Conservation (phyloP, 2,113 vertebrate species). For the Campylorhamphus procurvoides region DNA sequence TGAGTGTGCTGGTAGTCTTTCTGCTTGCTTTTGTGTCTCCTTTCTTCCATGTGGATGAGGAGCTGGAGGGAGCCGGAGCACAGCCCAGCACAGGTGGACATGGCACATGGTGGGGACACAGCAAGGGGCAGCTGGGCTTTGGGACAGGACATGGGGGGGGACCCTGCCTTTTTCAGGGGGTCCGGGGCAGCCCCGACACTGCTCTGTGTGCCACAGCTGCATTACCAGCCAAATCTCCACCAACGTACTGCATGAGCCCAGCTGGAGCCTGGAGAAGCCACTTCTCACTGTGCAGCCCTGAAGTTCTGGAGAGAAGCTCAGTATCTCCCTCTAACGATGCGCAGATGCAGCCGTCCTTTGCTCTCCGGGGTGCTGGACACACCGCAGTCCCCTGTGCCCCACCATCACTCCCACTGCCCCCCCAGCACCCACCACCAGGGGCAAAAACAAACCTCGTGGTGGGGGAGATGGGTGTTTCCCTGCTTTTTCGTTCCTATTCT, state of each 20-base stretch:
- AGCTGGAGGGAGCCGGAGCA: not conserved
- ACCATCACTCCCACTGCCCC: accelerated
- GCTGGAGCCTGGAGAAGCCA: not conserved
- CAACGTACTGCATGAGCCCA: accelerated
- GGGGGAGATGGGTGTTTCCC: not conserved
- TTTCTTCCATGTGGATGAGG: not conserved
- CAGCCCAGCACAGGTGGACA: accelerated
- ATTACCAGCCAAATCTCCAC: not conserved
- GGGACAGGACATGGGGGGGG: not conserved
- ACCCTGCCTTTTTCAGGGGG: not conserved
- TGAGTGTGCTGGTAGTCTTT: accelerated
- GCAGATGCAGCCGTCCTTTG: not conserved
- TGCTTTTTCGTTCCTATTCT: not conserved
- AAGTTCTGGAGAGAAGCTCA: not conserved
- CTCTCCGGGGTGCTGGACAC: not conserved
- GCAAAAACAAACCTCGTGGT: accelerated
- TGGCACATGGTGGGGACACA: accelerated
- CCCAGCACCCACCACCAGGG: accelerated
- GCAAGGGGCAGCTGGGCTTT: accelerated
- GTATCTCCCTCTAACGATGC: constrained; percentile 35
- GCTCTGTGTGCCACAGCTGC: not conserved
- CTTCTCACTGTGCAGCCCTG: not conserved
- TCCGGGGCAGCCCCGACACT: not conserved
- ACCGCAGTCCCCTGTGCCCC: not conserved
- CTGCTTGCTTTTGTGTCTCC: not conserved